Evolutionary conservation across 2,888 invertebrate species (phyloP), one percentile per base, ranked within the genome.

Genomic region (Alloscopus bannaensis): DNA sequence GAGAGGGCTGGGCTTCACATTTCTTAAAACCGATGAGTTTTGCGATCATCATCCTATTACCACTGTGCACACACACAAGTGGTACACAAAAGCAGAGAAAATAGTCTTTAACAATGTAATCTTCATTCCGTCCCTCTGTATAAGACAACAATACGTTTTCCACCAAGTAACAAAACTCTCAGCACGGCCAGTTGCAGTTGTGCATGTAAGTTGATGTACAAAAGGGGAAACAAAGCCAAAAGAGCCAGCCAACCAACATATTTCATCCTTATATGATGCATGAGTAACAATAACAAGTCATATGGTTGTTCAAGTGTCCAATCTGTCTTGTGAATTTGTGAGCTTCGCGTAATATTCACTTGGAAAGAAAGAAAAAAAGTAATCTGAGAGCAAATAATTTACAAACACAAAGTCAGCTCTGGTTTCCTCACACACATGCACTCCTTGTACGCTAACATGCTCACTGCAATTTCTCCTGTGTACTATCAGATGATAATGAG

Each of bases 341-440:
- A n/a, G 18, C 22, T 55, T 11, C n/a, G n/a, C 13, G 3, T 22
- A 24, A 20, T 3, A 6, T 52, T 24, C 52, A 52, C 22, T 11
- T n/a, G 52, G 20, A 18, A 50, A 50, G 50, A 6, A 57, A 29
- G 2, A 3, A n/a, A 20, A 20, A 42, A 60, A 24, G 76, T 76
- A 76, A 76, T 76, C 69, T 69, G 76, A 76, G 76, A 66, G 76
- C 69, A 69, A 76, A 76, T 76, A 76, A 76, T 69, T 76, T 68
- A 69, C 60, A 68, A 60, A n/a, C n/a, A n/a, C n/a, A n/a, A n/a
- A 18, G 4, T 4, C 13, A 45, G 66, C 76, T 76, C 68, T 73
- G 50, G 62, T 72, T 64, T 72, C 42, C 72, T 52, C 62, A 55
- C 45, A 26, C 69, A 55, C n/a, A n/a, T n/a, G n/a, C n/a, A n/a